Percentiles rank a stretch among this genome's conserved stretches.
phyloP scores from a whole-genome alignment of 1,140 invertebrate genomes.

The Penaeus indicus region DNA sequence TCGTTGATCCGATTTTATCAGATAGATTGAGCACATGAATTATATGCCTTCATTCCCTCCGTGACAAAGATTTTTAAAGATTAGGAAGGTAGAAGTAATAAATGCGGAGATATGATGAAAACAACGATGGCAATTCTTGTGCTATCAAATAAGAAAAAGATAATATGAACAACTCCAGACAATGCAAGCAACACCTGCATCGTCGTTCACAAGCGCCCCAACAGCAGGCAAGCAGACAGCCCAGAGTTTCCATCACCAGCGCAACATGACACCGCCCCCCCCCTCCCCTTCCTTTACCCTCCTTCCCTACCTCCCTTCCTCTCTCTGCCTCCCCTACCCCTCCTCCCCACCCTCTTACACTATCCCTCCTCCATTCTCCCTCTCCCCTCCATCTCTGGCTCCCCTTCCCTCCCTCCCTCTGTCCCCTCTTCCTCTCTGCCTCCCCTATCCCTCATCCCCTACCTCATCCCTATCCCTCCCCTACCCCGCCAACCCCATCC shows the following conservation, averaged over 20 bases:
- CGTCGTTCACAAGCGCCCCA: no score
- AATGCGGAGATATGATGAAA: no score
- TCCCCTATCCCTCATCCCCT: not conserved
- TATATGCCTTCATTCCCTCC: no score
- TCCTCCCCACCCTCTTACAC: not conserved
- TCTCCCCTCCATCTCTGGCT: not conserved
- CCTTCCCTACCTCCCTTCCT: not conserved
- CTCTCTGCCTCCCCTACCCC: not conserved
- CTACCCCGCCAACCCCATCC: not conserved
- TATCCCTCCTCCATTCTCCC: not conserved
- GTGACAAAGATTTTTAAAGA: no score
- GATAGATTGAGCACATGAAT: no score
- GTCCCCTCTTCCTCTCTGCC: no score
- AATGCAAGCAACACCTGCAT: no score
- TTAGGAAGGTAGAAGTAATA: no score
- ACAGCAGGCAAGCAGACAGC: not conserved
- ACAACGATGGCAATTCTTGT: no score
- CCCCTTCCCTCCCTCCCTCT: not conserved
- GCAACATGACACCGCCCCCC: not conserved
- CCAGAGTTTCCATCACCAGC: not conserved
- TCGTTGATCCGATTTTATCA: no score
- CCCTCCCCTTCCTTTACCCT: not conserved
- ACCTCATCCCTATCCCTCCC: not conserved
- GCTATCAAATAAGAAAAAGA: no score
- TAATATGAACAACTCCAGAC: no score